Conservation (phyloP, 2,888 invertebrate genomes). For the Graphium colonna region DNA sequence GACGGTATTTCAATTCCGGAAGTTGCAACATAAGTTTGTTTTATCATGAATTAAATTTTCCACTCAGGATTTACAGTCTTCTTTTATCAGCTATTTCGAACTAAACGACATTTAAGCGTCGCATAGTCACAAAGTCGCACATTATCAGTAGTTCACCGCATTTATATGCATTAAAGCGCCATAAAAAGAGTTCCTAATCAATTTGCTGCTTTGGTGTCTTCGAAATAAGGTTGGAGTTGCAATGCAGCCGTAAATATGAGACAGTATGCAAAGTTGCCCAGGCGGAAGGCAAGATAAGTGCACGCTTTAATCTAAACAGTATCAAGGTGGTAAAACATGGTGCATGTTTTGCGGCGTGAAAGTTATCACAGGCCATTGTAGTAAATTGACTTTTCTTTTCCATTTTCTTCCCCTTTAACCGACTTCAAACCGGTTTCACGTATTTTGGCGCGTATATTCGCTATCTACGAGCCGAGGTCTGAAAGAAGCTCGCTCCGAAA, state of each 20-base stretch:
- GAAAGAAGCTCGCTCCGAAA: too few species aligned
- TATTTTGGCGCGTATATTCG: too few species aligned
- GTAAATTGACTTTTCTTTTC: too few species aligned
- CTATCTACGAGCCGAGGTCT: too few species aligned
- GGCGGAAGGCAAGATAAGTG: slow-evolving; percentile 69
- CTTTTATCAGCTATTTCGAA: too few species aligned
- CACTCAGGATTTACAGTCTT: too few species aligned
- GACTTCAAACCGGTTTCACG: too few species aligned
- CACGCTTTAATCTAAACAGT: slow-evolving; percentile 71
- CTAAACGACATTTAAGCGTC: too few species aligned
- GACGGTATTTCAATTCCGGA: too few species aligned
- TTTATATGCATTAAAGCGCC: slow-evolving; percentile 60
- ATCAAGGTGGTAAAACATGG: slow-evolving; percentile 52
- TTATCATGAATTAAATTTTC: too few species aligned
- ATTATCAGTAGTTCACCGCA: slow-evolving; percentile 51
- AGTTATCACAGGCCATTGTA: background rate
- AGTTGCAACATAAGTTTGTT: too few species aligned
- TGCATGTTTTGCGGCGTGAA: slow-evolving; percentile 13
- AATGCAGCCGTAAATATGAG: slow-evolving; percentile 37
- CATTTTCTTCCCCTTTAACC: too few species aligned
- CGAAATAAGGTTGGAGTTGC: slow-evolving; percentile 47
- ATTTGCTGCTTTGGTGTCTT: slow-evolving; percentile 36
- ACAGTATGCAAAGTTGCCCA: slow-evolving; percentile 53
- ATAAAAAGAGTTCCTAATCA: slow-evolving; percentile 28
- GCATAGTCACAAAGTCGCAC: background rate